These are phyloP conservation scores for Catocala sponsa DNA, from an alignment of 2,888 invertebrate genomes.

Conservation along the genomic window DNA sequence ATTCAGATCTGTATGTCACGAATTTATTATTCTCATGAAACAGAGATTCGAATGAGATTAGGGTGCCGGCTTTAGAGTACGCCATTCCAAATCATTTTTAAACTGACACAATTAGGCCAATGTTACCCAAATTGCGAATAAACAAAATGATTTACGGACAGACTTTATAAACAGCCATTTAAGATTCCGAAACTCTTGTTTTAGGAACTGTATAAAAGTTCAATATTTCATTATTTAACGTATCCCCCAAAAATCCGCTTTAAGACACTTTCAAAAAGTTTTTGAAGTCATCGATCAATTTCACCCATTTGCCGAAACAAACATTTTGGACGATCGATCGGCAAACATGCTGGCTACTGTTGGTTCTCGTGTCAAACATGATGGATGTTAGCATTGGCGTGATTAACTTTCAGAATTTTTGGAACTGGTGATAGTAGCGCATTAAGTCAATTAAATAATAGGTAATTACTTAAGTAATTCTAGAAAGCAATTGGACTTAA, in stretches of 20 bases:
- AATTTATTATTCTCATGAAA: too few species aligned
- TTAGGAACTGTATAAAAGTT: slow-evolving; percentile 39
- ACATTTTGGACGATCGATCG: slow-evolving; percentile 48
- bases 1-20: too few species aligned
- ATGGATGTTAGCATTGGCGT: slow-evolving; percentile 41
- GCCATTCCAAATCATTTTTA: too few species aligned
- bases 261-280: slow-evolving; percentile 35
- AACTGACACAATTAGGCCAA: too few species aligned
- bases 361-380: slow-evolving; percentile 41
- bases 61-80: too few species aligned
- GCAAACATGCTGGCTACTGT: slow-evolving; percentile 31
- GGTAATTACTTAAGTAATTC: slow-evolving; percentile 13
- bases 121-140: not conserved
- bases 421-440: not conserved
- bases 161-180: slow-evolving; percentile 28
- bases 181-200: slow-evolving; percentile 30
- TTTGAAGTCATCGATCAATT: slow-evolving; percentile 52
- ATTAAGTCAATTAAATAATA: too few species aligned
- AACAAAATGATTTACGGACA: not conserved
- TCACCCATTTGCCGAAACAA: slow-evolving; percentile 45
- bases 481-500: not conserved
- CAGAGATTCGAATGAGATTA: too few species aligned
- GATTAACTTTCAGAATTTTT: slow-evolving; percentile 24
- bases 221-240: slow-evolving; percentile 45
- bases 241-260: slow-evolving; percentile 32